Evolutionary conservation across 2,888 invertebrate species (phyloP).

Genomic region (Nephrotoma guestfalica): DNA sequence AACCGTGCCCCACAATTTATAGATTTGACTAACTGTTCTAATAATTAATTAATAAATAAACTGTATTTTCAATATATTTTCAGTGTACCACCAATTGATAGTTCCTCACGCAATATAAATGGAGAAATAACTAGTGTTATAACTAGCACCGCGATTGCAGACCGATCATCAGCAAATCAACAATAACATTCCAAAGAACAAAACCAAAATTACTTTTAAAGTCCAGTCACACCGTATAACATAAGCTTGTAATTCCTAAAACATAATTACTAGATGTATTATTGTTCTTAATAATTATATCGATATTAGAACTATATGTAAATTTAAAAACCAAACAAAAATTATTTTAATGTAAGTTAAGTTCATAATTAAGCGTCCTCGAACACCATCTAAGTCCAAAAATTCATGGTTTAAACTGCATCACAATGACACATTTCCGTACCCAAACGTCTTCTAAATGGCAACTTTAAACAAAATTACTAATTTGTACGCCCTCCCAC

Average conservation of each 20-base stretch:
- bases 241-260: background rate
- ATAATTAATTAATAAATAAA: too few species aligned
- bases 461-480: background rate
- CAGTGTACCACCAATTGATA: constrained; percentile 44
- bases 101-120: constrained; percentile 20
- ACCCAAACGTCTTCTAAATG: background rate
- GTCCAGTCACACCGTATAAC: background rate
- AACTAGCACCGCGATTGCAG: constrained; percentile 36
- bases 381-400: background rate
- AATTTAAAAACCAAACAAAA: background rate
- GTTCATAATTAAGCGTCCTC: background rate
- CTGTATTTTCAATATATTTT: constrained; percentile 17
- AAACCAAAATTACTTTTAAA: background rate
- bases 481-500: background rate
- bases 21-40: too few species aligned
- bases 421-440: background rate
- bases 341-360: background rate
- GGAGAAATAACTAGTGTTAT: constrained; percentile 36
- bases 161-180: constrained; percentile 21
- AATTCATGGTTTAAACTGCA: background rate
- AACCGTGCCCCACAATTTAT: too few species aligned
- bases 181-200: background rate
- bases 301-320: background rate
- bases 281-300: background rate
- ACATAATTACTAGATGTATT: background rate